Percentiles rank a stretch among this genome's conserved stretches.
These are phyloP conservation scores for Atractosteus spatula DNA, from an alignment of 2,113 vertebrate genomes.

Conservation along the genomic window DNA sequence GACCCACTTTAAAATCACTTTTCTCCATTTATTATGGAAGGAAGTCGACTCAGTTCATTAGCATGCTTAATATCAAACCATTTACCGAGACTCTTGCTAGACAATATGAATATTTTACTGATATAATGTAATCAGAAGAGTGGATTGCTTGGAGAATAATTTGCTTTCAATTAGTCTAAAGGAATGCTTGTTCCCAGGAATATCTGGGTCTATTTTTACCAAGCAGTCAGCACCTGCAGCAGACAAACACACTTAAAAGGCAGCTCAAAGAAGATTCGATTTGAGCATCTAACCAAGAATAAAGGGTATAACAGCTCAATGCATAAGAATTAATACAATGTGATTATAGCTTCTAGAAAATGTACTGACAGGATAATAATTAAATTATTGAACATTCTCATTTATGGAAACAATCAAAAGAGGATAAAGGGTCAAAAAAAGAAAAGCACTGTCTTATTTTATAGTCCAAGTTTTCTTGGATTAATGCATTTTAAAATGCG, in stretches of 20 bases:
- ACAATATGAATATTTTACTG: constrained; percentile 43
- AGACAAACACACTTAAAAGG: constrained; percentile 22
- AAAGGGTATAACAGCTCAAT: background rate
- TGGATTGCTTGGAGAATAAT: constrained; percentile 34
- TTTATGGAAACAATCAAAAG: constrained; percentile 43
- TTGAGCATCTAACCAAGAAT: background rate
- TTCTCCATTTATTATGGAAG: constrained; percentile 43
- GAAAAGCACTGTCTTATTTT: no score
- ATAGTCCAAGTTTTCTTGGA: no score
- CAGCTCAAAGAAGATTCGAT: background rate
- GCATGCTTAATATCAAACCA: constrained; percentile 32
- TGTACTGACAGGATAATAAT: constrained; percentile 37
- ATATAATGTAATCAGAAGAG: constrained; percentile 55
- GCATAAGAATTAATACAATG: constrained; percentile 3
- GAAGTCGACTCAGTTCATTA: constrained; percentile 44
- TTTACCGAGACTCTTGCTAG: constrained; percentile 26
- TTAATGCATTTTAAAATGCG: no score
- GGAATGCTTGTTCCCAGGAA: constrained; percentile 31
- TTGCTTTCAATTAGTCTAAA: constrained; percentile 51
- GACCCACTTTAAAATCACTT: constrained; percentile 45
- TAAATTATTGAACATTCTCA: constrained; percentile 39
- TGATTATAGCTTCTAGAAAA: constrained; percentile 20
- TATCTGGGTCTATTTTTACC: constrained; percentile 38
- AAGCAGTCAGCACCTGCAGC: constrained; percentile 49
- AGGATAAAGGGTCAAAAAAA: constrained; percentile 16